Evolutionary conservation across 2,797 vertebrate species (phyloP), one percentile per base, ranked within the genome.

Genomic region (Catamblyrhynchus diadema): DNA sequence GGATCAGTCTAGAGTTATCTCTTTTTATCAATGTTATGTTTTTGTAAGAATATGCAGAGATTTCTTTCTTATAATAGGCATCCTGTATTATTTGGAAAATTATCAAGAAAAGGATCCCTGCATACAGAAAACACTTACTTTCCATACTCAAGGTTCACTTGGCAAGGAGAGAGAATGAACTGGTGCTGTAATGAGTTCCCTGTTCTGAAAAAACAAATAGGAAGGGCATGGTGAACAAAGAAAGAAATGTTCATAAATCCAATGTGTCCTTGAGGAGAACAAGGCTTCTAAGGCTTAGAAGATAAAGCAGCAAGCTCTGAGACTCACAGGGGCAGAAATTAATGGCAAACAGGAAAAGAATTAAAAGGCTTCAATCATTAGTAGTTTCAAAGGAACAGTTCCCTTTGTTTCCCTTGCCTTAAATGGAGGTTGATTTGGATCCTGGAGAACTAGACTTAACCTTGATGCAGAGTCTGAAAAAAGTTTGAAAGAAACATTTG

Each of bases 251-350:
- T 94, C 82, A 79, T 75, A 88, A 91, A 83, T 86, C 57, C 54
- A 80, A 81, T 86, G 84, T 95, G 90, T 94, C 95, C 91, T 96
- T 95, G 94, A 92, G 64, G 61, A 81, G 93, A 95, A 88, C 53
- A 96, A 91, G 86, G 57, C 53, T 97, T 94, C 94, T 94, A 74
- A 94, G 60, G 88, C 88, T 97, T 89, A 86, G 74, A 93, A 95
- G 86, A 95, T 95, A 88, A 96, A 95, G 93, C 84, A 93, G 88
- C 53, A 87, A 71, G 48, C 83, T 92, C 93, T 71, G 90, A 92
- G 90, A 77, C 86, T 92, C 92, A 85, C 0, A 0, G 80, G 83
- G 84, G 50, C 69, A 96, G 72, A 94, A 94, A 97, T 92, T 94
- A 97, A 94, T 95, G 67, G 72, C 84, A 94, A 93, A 83, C 35